A percentile compares a stretch with the other conserved stretches of the same genome.
These are phyloP conservation scores for Prionailurus bengalensis DNA, from an alignment of 2,113 vertebrate species.

Conservation along the genomic window DNA sequence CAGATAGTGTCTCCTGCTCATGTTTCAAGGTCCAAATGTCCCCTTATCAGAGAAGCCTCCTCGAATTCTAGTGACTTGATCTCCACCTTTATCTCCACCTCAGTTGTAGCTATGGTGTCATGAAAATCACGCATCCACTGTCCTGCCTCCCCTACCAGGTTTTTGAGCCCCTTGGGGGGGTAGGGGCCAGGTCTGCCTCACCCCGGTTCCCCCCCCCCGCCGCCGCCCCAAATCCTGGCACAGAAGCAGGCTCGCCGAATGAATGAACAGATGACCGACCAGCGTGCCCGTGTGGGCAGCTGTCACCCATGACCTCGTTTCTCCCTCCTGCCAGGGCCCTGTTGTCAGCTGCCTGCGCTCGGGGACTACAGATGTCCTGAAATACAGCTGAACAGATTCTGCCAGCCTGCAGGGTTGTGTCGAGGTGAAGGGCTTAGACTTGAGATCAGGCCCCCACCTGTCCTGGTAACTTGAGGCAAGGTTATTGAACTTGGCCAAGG, in stretches of 20 bases:
- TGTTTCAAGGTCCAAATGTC: neutral
- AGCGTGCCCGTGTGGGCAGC: neutral
- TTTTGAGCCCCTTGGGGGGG: neutral
- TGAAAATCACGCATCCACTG: rapidly evolving
- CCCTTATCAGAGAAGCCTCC: neutral
- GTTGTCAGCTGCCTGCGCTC: rapidly evolving
- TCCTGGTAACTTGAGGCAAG: too few species aligned
- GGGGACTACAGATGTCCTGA: neutral
- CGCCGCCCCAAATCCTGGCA: neutral
- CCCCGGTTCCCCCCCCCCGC: neutral
- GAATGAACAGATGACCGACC: neutral
- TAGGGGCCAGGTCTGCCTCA: neutral
- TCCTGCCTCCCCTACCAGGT: neutral
- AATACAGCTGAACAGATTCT: rapidly evolving
- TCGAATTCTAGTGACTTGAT: neutral
- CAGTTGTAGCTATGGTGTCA: neutral
- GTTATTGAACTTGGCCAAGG: too few species aligned
- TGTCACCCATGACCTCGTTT: neutral
- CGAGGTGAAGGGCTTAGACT: neutral
- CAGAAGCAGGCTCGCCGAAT: neutral
- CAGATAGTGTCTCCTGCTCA: neutral
- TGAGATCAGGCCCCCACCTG: neutral
- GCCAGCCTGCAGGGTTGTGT: neutral
- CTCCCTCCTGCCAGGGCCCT: neutral
- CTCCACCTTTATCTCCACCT: neutral